Evolutionary conservation across 1,140 invertebrate genomes (phyloP), one percentile per base, ranked within the genome.

Genomic region (Wiebesia pumilae): DNA sequence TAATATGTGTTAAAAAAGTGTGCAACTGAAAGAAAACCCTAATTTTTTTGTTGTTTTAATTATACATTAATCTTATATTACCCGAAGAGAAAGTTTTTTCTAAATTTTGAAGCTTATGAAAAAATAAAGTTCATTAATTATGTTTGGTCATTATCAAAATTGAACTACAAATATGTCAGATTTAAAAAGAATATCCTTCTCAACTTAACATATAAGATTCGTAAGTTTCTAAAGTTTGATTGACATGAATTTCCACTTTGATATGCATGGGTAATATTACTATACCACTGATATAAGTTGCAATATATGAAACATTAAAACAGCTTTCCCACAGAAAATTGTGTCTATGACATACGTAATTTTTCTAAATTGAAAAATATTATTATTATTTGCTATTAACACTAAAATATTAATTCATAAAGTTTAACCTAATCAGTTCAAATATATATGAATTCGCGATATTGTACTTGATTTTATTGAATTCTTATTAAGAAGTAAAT

Each of bases 231-330:
- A 75, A 85, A 86, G 69, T 75, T 86, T 86, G 67, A 81, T 86
- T 75, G 84, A 81, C 79, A 43, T 58, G 65, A 80, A 81, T 27
- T 85, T 85, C 84, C 35, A 81, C 47, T 47, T 81, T 73, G 84
- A 81, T 51, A 47, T 43, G 84, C 84, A 33, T 43, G 51, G 14
- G 77, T 81, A 85, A 85, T 81, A 81, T 81, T 81, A 81, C 54
- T 30, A 65, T 81, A 14, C 38, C 38, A 19, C 58, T 30, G 30
- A 1, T 40, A 27, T 75, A 40, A 58, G 40, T 77, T 84, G 33
- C 69, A n/a, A 35, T 83, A 24, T 30, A 65, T 33, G 83, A 84
- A 84, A 67, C 83, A 84, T 65, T 54, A 65, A 51, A 65, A 47
- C 33, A 83, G 47, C 47, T 54, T 58, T 47, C 67, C 24, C 47